phyloP scores from a whole-genome alignment of 1,140 invertebrate genomes.

The Neodiprion lecontei region DNA sequence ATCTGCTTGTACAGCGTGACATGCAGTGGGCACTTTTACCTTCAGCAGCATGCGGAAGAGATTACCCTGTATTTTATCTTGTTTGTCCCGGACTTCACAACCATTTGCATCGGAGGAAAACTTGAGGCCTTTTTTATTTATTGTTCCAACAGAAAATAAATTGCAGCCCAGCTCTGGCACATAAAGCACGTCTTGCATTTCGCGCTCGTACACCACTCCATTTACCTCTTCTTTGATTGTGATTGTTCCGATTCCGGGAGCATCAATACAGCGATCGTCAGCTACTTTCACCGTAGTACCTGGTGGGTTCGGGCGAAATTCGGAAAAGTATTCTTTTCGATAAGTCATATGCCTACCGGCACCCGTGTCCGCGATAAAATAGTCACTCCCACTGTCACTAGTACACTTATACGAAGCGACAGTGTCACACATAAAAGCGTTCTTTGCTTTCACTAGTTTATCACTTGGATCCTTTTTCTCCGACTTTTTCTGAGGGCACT shows the following conservation, averaged over 20 bases:
- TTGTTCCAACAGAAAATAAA: constrained; percentile 13
- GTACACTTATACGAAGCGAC: too few species aligned
- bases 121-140: background rate
- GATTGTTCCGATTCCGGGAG: constrained; percentile 9
- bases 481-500: constrained; percentile 5
- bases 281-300: constrained; percentile 19
- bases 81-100: background rate
- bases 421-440: too few species aligned
- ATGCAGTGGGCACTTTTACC: background rate
- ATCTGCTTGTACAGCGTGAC: background rate
- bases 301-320: constrained; percentile 1
- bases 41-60: constrained; percentile 8
- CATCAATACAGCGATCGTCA: constrained; percentile 7
- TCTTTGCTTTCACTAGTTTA: too few species aligned
- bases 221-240: background rate
- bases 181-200: constrained; percentile 15
- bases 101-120: background rate
- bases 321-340: constrained; percentile 11
- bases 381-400: too few species aligned
- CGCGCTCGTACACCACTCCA: background rate
- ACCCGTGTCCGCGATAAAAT: constrained; percentile 20
- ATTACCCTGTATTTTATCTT: constrained; percentile 4
- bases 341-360: constrained; percentile 23
- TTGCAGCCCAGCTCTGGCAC: constrained; percentile 12
- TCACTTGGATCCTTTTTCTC: too few species aligned